These are phyloP conservation scores for Cephus spinipes DNA, from an alignment of 2,888 invertebrate genomes.

Conservation along the genomic window DNA sequence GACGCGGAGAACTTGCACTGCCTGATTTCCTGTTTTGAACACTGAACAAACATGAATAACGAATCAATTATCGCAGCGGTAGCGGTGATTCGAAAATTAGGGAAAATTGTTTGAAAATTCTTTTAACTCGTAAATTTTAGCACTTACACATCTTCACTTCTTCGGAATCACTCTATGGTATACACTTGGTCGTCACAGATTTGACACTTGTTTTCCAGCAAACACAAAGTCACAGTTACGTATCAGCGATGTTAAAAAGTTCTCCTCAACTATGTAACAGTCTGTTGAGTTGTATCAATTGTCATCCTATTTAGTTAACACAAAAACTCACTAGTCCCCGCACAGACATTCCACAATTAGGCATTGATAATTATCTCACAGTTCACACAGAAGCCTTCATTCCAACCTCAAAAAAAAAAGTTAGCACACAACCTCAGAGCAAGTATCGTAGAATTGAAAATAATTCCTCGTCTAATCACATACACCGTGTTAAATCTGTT, in stretches of 20 bases:
- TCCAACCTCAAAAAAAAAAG: too few species aligned
- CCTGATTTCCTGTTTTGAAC: neutral
- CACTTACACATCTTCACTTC: neutral
- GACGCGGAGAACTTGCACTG: neutral
- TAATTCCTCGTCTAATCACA: neutral
- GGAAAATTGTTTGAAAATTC: neutral
- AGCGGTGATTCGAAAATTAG: neutral
- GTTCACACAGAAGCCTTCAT: too few species aligned
- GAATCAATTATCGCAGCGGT: neutral
- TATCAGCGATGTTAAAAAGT: too few species aligned
- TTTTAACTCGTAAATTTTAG: neutral
- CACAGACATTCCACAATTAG: neutral
- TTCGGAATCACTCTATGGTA: neutral
- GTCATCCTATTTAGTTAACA: neutral
- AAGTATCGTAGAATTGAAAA: neutral
- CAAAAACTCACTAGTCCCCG: neutral
- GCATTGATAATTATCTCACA: too few species aligned
- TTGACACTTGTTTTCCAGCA: neutral
- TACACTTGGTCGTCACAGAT: neutral
- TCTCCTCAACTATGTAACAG: too few species aligned
- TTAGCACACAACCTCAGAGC: neutral
- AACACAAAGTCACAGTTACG: too few species aligned
- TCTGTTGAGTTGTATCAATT: neutral
- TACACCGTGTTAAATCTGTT: neutral
- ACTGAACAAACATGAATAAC: neutral